Conservation (phyloP, 2,113 vertebrate genomes). For the Furnarius figulus region DNA sequence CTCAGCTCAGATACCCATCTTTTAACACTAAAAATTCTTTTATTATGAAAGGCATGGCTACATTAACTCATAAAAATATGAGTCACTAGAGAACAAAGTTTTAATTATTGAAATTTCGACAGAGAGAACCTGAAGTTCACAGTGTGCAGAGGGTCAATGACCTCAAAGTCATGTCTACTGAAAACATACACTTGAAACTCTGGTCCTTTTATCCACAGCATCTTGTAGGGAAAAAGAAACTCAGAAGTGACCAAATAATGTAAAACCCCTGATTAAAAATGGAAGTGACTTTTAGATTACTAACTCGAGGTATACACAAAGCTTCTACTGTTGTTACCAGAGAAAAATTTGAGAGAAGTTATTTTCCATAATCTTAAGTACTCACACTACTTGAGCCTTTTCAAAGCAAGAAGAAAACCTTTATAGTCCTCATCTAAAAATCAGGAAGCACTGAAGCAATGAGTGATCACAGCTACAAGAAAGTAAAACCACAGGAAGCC, state of each 20-base stretch:
- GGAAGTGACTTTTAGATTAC: neutral
- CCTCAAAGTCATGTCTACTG: neutral
- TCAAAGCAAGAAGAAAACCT: neutral
- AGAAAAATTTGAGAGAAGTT: neutral
- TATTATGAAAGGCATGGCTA: neutral
- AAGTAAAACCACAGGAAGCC: neutral
- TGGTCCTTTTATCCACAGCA: accelerated
- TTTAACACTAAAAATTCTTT: neutral
- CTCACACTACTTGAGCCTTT: neutral
- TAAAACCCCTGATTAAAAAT: neutral
- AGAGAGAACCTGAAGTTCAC: neutral
- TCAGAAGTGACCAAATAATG: neutral
- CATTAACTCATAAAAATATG: neutral
- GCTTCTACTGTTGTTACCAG: neutral
- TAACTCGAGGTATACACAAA: neutral
- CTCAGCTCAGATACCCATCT: neutral
- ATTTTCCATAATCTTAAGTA: neutral
- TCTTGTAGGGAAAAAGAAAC: neutral
- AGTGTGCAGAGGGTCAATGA: neutral
- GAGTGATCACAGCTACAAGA: neutral
- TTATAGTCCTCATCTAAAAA: neutral
- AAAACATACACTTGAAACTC: neutral
- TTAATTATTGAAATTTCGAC: neutral
- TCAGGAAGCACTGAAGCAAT: neutral
- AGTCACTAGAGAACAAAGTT: neutral